These are phyloP conservation scores for Pinna nobilis DNA, from an alignment of 1,140 invertebrate species.

Conservation along the genomic window DNA sequence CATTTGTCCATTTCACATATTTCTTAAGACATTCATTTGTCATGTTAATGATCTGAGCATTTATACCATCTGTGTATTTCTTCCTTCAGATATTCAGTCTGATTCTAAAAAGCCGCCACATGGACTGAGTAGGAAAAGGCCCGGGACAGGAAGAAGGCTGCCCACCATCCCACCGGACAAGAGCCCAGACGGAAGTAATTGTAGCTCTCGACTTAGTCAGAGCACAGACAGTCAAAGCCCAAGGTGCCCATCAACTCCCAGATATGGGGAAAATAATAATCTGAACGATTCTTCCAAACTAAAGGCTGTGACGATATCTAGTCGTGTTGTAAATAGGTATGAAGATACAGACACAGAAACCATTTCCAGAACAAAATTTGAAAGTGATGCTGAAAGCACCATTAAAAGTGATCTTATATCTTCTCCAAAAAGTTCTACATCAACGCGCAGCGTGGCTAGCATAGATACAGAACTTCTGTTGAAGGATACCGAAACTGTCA, in stretches of 20 bases:
- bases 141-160: slow-evolving; percentile 71
- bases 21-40: too few species aligned
- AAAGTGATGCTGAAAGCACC: slow-evolving; percentile 34
- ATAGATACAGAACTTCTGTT: slow-evolving; percentile 77
- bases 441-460: slow-evolving; percentile 55
- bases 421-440: slow-evolving; percentile 36
- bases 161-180: slow-evolving; percentile 65
- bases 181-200: slow-evolving; percentile 62
- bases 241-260: slow-evolving; percentile 42
- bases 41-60: too few species aligned
- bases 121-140: slow-evolving; percentile 61
- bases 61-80: too few species aligned
- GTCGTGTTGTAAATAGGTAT: slow-evolving; percentile 44
- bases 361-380: slow-evolving; percentile 50
- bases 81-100: too few species aligned
- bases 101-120: slow-evolving; percentile 48
- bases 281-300: slow-evolving; percentile 18
- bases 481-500: slow-evolving; percentile 77
- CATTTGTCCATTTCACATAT: too few species aligned
- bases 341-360: slow-evolving; percentile 53
- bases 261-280: slow-evolving; percentile 24
- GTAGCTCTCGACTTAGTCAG: slow-evolving; percentile 45
- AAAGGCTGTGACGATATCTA: slow-evolving; percentile 55
- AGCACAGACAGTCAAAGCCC: slow-evolving; percentile 38
- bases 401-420: slow-evolving; percentile 15